phyloP scores from a whole-genome alignment of 2,888 invertebrate species.

The Temnothorax rugatulus region DNA sequence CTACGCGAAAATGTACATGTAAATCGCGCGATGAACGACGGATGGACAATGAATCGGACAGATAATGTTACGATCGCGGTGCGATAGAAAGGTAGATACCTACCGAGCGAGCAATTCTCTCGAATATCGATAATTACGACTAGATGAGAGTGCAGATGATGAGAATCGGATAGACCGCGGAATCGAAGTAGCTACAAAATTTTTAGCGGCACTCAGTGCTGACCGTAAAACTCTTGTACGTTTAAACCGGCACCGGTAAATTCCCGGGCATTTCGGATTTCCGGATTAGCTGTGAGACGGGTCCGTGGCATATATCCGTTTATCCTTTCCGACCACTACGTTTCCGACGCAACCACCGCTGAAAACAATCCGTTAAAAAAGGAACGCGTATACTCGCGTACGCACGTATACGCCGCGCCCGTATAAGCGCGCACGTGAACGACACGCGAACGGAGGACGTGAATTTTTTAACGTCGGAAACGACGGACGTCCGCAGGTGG shows the following conservation, averaged over 20 bases:
- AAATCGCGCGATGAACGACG: neutral
- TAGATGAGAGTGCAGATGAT: neutral
- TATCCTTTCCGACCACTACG: conserved; percentile 50
- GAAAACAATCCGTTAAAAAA: conserved; percentile 46
- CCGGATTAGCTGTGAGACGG: conserved; percentile 66
- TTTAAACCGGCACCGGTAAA: conserved; percentile 54
- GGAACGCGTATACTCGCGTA: neutral
- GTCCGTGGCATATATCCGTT: conserved; percentile 54
- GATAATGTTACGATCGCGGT: neutral
- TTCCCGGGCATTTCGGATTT: conserved; percentile 69
- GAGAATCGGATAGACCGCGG: conserved; percentile 4
- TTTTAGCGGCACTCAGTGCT: conserved; percentile 17
- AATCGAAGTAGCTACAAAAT: conserved; percentile 45
- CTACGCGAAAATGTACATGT: neutral
- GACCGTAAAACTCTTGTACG: conserved; percentile 63
- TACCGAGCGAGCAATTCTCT: neutral
- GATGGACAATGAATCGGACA: neutral
- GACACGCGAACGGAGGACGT: conserved; percentile 6
- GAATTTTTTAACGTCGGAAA: conserved; percentile 44
- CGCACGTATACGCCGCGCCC: too few species aligned
- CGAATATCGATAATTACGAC: neutral
- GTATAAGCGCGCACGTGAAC: neutral
- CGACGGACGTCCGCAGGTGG: conserved; percentile 31
- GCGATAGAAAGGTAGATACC: neutral
- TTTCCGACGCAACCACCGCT: conserved; percentile 37